Base-by-base conservation (phyloP, 2,797 vertebrate species). In the Anniella stebbinsi region DNA sequence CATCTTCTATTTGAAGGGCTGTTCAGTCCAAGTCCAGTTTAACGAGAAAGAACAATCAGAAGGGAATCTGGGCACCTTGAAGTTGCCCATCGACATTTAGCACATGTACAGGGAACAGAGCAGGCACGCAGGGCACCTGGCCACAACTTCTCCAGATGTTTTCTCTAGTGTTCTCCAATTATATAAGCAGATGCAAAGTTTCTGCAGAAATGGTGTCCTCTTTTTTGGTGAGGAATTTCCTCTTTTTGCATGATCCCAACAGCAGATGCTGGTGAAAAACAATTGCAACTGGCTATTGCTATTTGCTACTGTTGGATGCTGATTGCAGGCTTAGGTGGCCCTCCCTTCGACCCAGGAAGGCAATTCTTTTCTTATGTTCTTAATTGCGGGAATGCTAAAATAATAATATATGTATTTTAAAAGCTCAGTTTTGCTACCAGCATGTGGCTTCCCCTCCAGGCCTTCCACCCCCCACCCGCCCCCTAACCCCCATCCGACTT, bases 371-470 rank as follows among this genome's bases (percentile, higher is more conserved):
- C 54, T 80, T 90, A 15, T 17, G 13, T 51, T 36, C 30, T 84
- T 84, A 78, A 87, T 57, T 70, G 48, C 38, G 5, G 38, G 45
- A 81, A 84, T 89, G 78, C 17, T 76, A 85, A n/a, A 10, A n/a
- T n/a, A n/a, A n/a, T n/a, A n/a, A n/a, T n/a, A n/a, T n/a, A n/a
- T n/a, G n/a, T n/a, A n/a, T 48, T 51, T 28, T 87, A 88, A 91
- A 81, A 33, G 70, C 3, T n/a, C 67, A 60, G 78, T 75, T 88
- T 87, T 41, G 0, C 76, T 76, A 88, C 63, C 38, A 93, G 77
- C 87, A 23, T 86, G 93, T 78, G 87, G 88, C 73, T 83, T 82
- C 18, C 25, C 33, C 54, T 63, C 10, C 38, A 30, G 45, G 57
- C 33, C 30, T 66, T 38, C 66, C 87, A 76, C 30, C 36, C 51